Evolutionary conservation across 2,797 vertebrate species (phyloP).

Genomic region (Cynodonichthys magdalenae): DNA sequence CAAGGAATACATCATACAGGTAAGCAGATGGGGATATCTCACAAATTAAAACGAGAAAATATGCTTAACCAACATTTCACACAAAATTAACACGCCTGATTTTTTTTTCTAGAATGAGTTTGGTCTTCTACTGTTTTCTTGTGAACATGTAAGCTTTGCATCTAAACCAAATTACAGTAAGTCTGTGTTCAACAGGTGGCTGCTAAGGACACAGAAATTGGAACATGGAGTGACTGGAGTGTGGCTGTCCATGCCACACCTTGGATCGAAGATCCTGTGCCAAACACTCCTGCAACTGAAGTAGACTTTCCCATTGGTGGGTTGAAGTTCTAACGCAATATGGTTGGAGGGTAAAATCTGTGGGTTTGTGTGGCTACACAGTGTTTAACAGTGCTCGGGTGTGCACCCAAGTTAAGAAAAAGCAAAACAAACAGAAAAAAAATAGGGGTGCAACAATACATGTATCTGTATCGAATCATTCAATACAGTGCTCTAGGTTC

Average conservation of each 20-base stretch:
- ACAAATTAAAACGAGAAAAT: background rate
- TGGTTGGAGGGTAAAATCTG: background rate
- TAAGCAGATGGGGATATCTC: conserved; percentile 18
- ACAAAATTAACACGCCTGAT: background rate
- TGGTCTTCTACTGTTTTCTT: background rate
- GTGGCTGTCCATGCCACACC: conserved; percentile 94
- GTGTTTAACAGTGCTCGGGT: background rate
- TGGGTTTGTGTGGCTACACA: background rate
- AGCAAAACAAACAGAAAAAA: no score
- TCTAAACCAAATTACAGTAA: no score
- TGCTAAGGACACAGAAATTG: conserved; percentile 95
- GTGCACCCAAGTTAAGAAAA: no score
- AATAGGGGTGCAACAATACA: no score
- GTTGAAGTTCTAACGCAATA: background rate
- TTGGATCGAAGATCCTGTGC: conserved; percentile 93
- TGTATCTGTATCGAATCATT: no score
- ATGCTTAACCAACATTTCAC: background rate
- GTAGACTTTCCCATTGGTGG: conserved; percentile 74
- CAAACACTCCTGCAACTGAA: conserved; percentile 86
- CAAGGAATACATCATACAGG: conserved; percentile 98
- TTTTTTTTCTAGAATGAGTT: background rate
- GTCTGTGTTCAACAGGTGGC: conserved; percentile 80
- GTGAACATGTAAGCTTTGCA: no score
- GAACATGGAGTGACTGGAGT: conserved; percentile 98
- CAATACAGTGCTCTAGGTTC: no score